Conservation (phyloP, 2,797 vertebrate species). For the Cyprinodon diabolis region DNA sequence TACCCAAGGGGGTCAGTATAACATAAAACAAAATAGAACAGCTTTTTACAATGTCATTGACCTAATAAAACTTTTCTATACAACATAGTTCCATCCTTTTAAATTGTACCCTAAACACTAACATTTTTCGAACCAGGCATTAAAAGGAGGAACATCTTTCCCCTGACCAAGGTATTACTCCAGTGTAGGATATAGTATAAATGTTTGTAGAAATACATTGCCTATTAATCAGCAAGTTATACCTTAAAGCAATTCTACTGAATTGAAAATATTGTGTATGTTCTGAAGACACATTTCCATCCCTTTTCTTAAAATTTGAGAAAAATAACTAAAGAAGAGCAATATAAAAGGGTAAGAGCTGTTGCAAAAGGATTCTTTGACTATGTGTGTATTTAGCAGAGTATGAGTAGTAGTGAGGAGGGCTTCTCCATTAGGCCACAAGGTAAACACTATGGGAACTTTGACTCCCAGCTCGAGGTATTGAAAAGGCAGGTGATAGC, state of each 20-base stretch:
- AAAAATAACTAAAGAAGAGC: slow-evolving; percentile 46
- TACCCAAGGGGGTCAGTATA: slow-evolving; percentile 43
- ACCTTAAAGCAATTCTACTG: slow-evolving; percentile 58
- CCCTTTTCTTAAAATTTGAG: slow-evolving; percentile 58
- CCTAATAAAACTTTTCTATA: slow-evolving; percentile 56
- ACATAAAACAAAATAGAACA: slow-evolving; percentile 18
- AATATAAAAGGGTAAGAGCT: slow-evolving; percentile 1
- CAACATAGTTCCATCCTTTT: slow-evolving; percentile 39
- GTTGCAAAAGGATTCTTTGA: slow-evolving; percentile 28
- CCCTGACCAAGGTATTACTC: slow-evolving; percentile 53
- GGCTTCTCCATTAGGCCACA: slow-evolving; percentile 58
- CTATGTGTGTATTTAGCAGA: slow-evolving; percentile 35
- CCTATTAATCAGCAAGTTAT: slow-evolving; percentile 59
- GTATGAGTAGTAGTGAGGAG: slow-evolving; percentile 49
- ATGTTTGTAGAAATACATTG: slow-evolving; percentile 55
- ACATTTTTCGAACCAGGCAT: slow-evolving; percentile 40
- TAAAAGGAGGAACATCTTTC: slow-evolving; percentile 60
- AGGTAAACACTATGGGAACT: slow-evolving; percentile 70
- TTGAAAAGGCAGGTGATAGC: slow-evolving; percentile 70
- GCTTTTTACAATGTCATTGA: slow-evolving; percentile 56
- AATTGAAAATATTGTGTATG: slow-evolving; percentile 42
- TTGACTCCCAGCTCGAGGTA: slow-evolving; percentile 65
- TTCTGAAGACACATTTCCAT: slow-evolving; percentile 64
- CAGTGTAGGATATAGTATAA: slow-evolving; percentile 49
- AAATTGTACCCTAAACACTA: slow-evolving; percentile 52